A percentile compares a stretch with the other conserved stretches of the same genome.
phyloP scores from a whole-genome alignment of 2,797 vertebrate species.

The Epinephelus malabaricus region DNA sequence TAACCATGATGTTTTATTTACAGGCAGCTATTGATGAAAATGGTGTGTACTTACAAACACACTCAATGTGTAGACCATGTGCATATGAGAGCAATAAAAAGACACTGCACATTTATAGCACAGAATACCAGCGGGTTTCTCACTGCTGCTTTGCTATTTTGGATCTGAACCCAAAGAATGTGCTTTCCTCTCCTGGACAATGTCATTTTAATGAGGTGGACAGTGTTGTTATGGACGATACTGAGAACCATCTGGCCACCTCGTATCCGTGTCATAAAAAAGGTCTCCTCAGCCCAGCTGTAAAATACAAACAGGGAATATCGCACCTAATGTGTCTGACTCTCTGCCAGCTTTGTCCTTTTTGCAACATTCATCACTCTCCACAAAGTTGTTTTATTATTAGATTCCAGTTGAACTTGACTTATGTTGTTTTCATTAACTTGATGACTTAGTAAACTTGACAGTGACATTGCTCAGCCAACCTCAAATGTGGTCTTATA shows the following conservation, averaged over 20 bases:
- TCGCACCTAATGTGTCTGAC: conserved; percentile 64
- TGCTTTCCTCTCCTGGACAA: conserved; percentile 72
- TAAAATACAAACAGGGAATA: conserved; percentile 75
- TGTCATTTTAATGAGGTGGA: conserved; percentile 76
- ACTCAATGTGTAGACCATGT: conserved; percentile 20
- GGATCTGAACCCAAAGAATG: conserved; percentile 55
- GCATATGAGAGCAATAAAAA: conserved; percentile 31
- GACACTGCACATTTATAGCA: conserved; percentile 24
- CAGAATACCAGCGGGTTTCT: conserved; percentile 31
- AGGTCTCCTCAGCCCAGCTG: conserved; percentile 66
- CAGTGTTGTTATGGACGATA: conserved; percentile 63
- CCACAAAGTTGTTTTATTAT: conserved; percentile 32
- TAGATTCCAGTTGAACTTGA: conserved; percentile 33
- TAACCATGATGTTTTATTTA: not conserved
- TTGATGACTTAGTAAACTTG: conserved; percentile 52
- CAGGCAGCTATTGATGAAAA: conserved; percentile 16
- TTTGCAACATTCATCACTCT: conserved; percentile 56
- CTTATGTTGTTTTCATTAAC: conserved; percentile 48
- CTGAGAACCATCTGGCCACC: conserved; percentile 76
- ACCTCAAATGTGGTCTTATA: conserved; percentile 25
- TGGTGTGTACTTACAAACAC: conserved; percentile 5
- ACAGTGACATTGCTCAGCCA: conserved; percentile 44
- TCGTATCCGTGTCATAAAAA: conserved; percentile 69
- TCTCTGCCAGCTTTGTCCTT: conserved; percentile 59
- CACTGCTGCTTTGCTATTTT: conserved; percentile 55